Evolutionary conservation across 2,113 vertebrate genomes (phyloP).

Genomic region (Rhipidura dahli): DNA sequence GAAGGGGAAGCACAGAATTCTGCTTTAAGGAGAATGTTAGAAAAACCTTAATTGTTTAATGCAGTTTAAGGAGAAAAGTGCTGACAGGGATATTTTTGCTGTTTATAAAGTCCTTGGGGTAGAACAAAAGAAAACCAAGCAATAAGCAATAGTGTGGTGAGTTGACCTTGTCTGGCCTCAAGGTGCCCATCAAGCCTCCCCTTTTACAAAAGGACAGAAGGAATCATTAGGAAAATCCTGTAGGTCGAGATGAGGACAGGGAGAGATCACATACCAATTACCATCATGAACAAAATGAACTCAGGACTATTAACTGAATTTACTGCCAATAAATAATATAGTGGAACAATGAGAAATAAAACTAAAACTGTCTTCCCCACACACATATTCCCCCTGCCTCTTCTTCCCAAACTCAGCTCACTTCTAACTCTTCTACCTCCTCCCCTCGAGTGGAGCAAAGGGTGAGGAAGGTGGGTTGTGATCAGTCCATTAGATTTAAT

Average conservation of each 20-base stretch:
- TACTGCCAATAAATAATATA: not conserved
- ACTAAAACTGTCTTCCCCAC: not conserved
- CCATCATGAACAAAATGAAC: not conserved
- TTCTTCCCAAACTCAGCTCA: not conserved
- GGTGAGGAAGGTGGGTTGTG: not conserved
- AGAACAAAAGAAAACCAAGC: not conserved
- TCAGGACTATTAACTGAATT: not conserved
- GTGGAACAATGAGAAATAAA: not conserved
- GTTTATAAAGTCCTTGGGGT: not conserved
- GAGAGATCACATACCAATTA: not conserved
- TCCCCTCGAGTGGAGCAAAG: fast-evolving
- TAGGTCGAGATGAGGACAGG: fast-evolving
- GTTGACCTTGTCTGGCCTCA: not conserved
- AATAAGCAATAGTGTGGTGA: not conserved
- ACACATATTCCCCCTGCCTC: fast-evolving
- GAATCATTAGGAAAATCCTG: not conserved
- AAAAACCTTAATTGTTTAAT: not conserved
- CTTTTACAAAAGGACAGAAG: not conserved
- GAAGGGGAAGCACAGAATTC: not conserved
- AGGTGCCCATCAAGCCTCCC: not conserved
- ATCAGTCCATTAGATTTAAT: too few species aligned
- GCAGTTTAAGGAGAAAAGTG: not conserved
- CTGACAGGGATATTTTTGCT: not conserved
- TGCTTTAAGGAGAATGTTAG: not conserved
- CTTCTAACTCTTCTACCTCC: not conserved